Conservation (phyloP, 2,797 vertebrate genomes). For the Silurus lanzhouensis region DNA sequence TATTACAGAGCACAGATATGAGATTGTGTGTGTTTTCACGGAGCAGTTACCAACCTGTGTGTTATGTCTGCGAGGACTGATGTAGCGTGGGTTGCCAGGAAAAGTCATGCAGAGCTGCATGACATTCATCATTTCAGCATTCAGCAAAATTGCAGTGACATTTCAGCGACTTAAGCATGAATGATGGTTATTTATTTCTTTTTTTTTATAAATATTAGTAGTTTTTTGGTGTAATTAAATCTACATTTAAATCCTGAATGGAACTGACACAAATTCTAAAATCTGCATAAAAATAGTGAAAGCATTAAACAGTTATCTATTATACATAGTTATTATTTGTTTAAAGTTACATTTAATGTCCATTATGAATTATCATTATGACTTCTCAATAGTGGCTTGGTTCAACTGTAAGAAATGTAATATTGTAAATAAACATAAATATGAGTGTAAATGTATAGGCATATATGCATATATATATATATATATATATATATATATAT, state of each 20-base stretch:
- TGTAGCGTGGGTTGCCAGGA: not conserved
- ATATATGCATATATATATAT: no score
- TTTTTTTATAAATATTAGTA: not conserved
- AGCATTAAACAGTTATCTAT: no score
- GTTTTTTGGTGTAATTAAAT: not conserved
- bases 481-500: no score
- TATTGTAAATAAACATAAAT: not conserved
- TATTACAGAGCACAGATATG: not conserved
- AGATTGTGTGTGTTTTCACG: slow-evolving; percentile 6
- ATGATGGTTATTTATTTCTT: slow-evolving; percentile 7
- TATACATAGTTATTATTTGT: no score
- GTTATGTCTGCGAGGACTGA: slow-evolving; percentile 11
- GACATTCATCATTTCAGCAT: slow-evolving; percentile 17
- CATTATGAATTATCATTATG: not conserved
- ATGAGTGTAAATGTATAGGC: no score
- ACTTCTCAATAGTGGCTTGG: not conserved
- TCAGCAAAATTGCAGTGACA: slow-evolving; percentile 6
- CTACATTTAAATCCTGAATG: no score
- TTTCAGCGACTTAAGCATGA: not conserved
- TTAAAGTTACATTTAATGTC: no score
- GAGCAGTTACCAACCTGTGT: slow-evolving; percentile 6
- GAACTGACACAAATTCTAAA: not conserved
- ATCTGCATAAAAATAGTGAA: not conserved
- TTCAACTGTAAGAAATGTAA: not conserved
- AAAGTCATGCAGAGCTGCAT: not conserved